A percentile compares a stretch with the other conserved stretches of the same genome.
These are phyloP conservation scores for Caenorhabditis tropicalis DNA, from an alignment of 1,140 invertebrate species.

Conservation along the genomic window DNA sequence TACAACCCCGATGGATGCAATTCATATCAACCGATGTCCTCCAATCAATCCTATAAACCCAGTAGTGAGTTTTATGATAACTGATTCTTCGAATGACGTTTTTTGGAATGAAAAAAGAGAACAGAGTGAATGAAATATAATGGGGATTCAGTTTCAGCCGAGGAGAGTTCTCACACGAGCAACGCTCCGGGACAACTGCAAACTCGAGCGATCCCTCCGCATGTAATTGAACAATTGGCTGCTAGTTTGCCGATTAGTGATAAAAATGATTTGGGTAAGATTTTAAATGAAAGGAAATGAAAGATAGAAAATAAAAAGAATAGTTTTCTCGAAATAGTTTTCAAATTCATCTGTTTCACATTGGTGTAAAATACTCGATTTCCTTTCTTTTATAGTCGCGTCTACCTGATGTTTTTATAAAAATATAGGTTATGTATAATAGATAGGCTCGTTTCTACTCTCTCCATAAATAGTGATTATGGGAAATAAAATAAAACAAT, in stretches of 20 bases:
- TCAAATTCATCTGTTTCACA: too few species aligned
- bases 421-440: too few species aligned
- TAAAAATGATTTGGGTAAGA: constrained; percentile 7
- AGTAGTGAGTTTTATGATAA: constrained; percentile 46
- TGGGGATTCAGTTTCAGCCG: constrained; percentile 46
- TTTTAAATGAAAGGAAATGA: neutral
- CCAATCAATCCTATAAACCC: constrained; percentile 51
- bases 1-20: constrained; percentile 49
- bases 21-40: constrained; percentile 41
- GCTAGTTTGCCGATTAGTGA: constrained; percentile 13
- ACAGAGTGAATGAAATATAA: neutral
- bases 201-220: constrained; percentile 35
- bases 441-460: too few species aligned
- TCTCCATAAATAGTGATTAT: too few species aligned
- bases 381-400: too few species aligned
- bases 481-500: too few species aligned
- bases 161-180: constrained; percentile 53
- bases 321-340: too few species aligned
- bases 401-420: too few species aligned
- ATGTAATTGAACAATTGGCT: constrained; percentile 45
- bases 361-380: too few species aligned
- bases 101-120: too few species aligned
- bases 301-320: too few species aligned
- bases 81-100: constrained; percentile 7
- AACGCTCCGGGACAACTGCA: constrained; percentile 27